A percentile compares a stretch with the other conserved stretches of the same genome.
Evolutionary conservation across 2,888 invertebrate species (phyloP).

Genomic region (Pollenia labialis): DNA sequence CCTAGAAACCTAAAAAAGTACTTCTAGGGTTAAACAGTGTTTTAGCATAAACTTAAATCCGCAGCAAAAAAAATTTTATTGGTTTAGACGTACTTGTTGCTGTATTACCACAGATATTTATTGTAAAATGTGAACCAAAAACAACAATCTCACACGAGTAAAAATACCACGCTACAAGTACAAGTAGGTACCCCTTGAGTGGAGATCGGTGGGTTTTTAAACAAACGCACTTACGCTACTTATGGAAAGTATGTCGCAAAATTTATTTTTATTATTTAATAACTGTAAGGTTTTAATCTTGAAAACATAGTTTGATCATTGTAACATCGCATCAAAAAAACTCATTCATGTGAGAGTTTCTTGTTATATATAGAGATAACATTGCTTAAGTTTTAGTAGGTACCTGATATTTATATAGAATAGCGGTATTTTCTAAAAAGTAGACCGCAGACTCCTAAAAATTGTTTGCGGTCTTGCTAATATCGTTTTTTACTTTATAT

Average conservation of each 20-base stretch:
- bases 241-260: not conserved
- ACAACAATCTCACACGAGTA: not conserved
- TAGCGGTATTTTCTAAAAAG: not conserved
- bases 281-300: not conserved
- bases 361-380: not conserved
- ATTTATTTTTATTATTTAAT: not conserved
- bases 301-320: not conserved
- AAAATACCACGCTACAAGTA: not conserved
- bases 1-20: too few relatives aligned
- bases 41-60: not conserved
- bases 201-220: too few relatives aligned
- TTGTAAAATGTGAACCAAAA: too few relatives aligned
- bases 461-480: too few relatives aligned
- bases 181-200: not conserved
- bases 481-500: too few relatives aligned
- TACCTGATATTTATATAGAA: not conserved
- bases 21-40: too few relatives aligned
- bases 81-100: not conserved
- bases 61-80: slow-evolving; percentile 23
- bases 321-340: not conserved
- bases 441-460: not conserved
- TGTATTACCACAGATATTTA: not conserved
- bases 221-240: not conserved
- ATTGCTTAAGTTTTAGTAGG: not conserved
- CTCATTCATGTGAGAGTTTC: not conserved